A percentile compares a stretch with the other conserved stretches of the same genome.
phyloP scores from a whole-genome alignment of 1,140 invertebrate genomes.

The Agrypnia vestita region DNA sequence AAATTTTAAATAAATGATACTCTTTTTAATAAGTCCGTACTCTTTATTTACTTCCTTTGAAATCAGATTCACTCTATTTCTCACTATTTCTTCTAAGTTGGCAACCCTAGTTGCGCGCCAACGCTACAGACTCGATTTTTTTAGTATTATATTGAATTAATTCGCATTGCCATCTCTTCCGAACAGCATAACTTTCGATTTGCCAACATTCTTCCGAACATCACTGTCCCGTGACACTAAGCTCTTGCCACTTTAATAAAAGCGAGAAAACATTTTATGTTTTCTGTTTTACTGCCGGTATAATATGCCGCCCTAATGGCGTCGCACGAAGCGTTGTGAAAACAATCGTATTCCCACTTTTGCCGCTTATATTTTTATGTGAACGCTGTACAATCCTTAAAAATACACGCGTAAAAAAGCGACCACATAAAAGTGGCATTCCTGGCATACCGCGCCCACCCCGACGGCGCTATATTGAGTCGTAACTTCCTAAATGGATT shows the following conservation, averaged over 20 bases:
- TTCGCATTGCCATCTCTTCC: too few relatives aligned
- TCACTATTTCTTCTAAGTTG: too few relatives aligned
- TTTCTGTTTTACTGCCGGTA: slow-evolving; percentile 1
- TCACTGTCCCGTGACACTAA: too few relatives aligned
- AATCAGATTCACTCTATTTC: too few relatives aligned
- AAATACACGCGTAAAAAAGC: slow-evolving; percentile 30
- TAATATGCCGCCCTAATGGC: slow-evolving; percentile 29
- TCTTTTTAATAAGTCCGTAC: too few relatives aligned
- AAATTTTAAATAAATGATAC: too few relatives aligned
- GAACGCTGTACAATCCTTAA: slow-evolving; percentile 34
- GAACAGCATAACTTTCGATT: too few relatives aligned
- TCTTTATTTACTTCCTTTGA: too few relatives aligned
- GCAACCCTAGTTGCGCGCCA: too few relatives aligned
- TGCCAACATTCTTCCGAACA: too few relatives aligned
- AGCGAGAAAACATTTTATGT: slow-evolving; percentile 13
- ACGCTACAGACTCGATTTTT: too few relatives aligned
- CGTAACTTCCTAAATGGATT: slow-evolving; percentile 28
- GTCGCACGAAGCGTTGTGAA: slow-evolving; percentile 25
- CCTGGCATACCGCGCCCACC: slow-evolving; percentile 13
- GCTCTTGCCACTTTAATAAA: background rate
- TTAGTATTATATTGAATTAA: too few relatives aligned
- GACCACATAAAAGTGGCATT: slow-evolving; percentile 15
- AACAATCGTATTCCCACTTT: slow-evolving; percentile 26
- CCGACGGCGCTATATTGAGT: slow-evolving; percentile 17
- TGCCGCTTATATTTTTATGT: slow-evolving; percentile 31